phyloP scores from a whole-genome alignment of 2,888 invertebrate species.

The Acanthosepion esculentum region DNA sequence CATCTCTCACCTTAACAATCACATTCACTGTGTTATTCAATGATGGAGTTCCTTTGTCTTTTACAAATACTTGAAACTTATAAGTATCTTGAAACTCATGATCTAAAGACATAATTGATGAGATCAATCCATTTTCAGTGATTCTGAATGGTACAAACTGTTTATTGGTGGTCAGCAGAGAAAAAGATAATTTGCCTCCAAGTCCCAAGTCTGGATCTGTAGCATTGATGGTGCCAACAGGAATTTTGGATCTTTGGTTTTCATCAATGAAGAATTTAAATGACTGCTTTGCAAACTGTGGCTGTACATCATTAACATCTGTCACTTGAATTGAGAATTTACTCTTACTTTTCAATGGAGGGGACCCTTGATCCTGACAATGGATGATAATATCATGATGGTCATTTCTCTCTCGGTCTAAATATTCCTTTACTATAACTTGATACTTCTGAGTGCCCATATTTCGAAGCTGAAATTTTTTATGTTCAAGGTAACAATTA shows the following conservation, averaged over 20 bases:
- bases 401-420: not conserved
- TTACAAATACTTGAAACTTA: not conserved
- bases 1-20: slow-evolving; percentile 1
- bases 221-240: not conserved
- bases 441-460: not conserved
- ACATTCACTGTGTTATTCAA: not conserved
- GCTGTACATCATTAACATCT: not conserved
- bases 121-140: not conserved
- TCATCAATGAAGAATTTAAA: not conserved
- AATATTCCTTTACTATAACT: not conserved
- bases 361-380: not conserved
- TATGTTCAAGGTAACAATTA: not conserved
- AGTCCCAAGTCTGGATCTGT: not conserved
- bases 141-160: not conserved
- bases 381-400: not conserved
- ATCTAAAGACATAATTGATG: slow-evolving; percentile 1
- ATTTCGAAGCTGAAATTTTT: not conserved
- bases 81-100: slow-evolving; percentile 21
- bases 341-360: not conserved
- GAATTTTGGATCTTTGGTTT: not conserved
- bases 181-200: not conserved
- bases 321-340: not conserved
- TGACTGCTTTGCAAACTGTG: not conserved
- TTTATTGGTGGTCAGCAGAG: not conserved
- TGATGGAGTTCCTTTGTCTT: not conserved